Base-by-base conservation (phyloP, 2,797 vertebrate species). In the Hapalemur alaotrensis region DNA sequence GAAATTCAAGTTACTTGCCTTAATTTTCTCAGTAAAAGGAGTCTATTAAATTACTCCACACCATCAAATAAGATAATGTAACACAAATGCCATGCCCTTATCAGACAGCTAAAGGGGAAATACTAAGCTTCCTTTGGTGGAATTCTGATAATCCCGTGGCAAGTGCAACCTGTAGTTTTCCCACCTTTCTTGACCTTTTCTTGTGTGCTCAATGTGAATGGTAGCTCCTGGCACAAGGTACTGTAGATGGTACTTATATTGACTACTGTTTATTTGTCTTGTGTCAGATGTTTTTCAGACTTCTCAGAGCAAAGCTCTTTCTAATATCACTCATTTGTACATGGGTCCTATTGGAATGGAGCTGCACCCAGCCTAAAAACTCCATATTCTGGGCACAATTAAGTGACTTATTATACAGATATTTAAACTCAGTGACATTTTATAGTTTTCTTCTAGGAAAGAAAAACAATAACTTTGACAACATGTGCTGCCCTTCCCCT, bases 41-140 rank as follows among this genome's bases (percentile, higher is more conserved):
- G 63, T 46, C 90, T 82, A 72, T 67, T 96, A 87, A 90, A 54
- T 54, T 95, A 95, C 3, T 30, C 97, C 54, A 92, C 17, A 79
- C 7, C 69, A 90, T n/a, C 84, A 95, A 97, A 96, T 54, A 93
- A 95, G 75, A 82, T 84, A 17, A n/a, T 79, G 50, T 48, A 97
- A 79, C 73, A 94, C 82, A 96, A 96, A 73, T 89, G 69, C 28
- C 57, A 75, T 85, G 59, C 85, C 72, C 54, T 98, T 91, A 73
- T 67, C 61, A 91, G 50, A 93, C 25, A 84, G 57, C 38, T 67
- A 17, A 96, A 84, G 28, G 61, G 75, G 57, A 89, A 93, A 96
- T 61, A 90, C 25, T 90, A 43, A 76, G 1, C 0, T 69, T 93
- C 75, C 67, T 76, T 18, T 61, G 32, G 18, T 25, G 20, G 32